Conservation (phyloP, 2,113 vertebrate genomes). For the Labeo catla region DNA sequence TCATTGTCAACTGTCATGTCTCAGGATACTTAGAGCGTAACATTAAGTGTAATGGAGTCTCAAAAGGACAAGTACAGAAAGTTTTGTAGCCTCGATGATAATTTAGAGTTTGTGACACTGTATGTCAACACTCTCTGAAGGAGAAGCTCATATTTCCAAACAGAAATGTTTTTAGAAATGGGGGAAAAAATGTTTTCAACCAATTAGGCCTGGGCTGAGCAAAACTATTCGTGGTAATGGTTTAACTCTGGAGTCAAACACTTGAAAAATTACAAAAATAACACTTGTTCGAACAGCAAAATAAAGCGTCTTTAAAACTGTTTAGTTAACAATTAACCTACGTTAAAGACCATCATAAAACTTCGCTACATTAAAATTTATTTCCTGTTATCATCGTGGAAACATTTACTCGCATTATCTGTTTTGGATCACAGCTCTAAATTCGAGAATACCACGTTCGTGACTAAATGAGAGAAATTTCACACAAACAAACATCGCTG, state of each 20-base stretch:
- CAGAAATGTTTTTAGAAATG: constrained; percentile 8
- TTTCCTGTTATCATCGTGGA: constrained; percentile 13
- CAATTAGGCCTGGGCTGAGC: background rate
- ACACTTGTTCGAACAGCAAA: background rate
- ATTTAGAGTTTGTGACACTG: constrained; percentile 27
- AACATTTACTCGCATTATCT: constrained; percentile 8
- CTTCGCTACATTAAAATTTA: background rate
- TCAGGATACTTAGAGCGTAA: constrained; percentile 50
- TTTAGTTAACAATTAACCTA: constrained; percentile 8
- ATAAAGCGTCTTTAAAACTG: constrained; percentile 1
- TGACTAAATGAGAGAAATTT: constrained; percentile 25
- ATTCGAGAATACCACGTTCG: background rate
- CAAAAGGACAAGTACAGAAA: constrained; percentile 52
- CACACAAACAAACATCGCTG: constrained; percentile 16
- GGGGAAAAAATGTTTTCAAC: background rate
- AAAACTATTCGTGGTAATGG: background rate
- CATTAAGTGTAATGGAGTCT: constrained; percentile 16
- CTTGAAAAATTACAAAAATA: background rate
- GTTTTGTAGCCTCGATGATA: background rate
- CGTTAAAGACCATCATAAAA: constrained; percentile 20
- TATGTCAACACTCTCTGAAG: constrained; percentile 27
- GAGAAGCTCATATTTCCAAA: constrained; percentile 21
- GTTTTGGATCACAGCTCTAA: constrained; percentile 28
- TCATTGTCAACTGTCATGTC: constrained; percentile 66
- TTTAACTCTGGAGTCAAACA: background rate